Conservation (phyloP, 2,888 invertebrate genomes). For the Tridacna crocea region DNA sequence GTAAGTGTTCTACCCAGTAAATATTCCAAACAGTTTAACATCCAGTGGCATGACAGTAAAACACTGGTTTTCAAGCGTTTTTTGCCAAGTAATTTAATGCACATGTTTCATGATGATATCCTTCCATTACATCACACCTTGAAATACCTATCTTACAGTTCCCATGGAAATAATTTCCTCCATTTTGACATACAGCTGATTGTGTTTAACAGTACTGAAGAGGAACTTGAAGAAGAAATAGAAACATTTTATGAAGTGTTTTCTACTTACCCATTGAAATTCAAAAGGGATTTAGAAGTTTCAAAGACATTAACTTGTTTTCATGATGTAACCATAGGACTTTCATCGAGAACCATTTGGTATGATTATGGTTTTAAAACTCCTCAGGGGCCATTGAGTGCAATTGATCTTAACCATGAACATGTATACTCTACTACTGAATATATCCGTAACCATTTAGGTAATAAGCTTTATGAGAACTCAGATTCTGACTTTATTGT, state of each 20-base stretch:
- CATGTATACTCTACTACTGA: constrained; percentile 62
- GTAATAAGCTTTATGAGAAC: not conserved
- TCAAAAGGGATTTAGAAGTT: constrained; percentile 61
- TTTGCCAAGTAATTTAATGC: constrained; percentile 86
- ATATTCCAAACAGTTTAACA: constrained; percentile 58
- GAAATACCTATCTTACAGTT: constrained; percentile 66
- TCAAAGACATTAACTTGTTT: constrained; percentile 81
- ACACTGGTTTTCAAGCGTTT: constrained; percentile 84
- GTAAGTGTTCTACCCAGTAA: constrained; percentile 80
- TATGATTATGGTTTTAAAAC: constrained; percentile 85
- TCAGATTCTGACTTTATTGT: constrained; percentile 68
- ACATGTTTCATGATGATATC: constrained; percentile 86
- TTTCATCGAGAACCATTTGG: constrained; percentile 84
- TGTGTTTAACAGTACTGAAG: constrained; percentile 67
- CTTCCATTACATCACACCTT: constrained; percentile 84
- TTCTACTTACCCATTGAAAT: constrained; percentile 72
- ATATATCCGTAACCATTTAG: constrained; percentile 60
- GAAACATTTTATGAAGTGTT: constrained; percentile 82
- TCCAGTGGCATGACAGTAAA: constrained; percentile 64
- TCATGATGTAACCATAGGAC: constrained; percentile 81
- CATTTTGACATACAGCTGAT: constrained; percentile 75
- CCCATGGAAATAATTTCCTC: constrained; percentile 24
- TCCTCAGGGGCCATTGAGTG: constrained; percentile 84
- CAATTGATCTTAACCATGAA: constrained; percentile 60
- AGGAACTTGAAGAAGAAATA: constrained; percentile 73